A percentile compares a stretch with the other conserved stretches of the same genome.
Evolutionary conservation across 2,888 invertebrate genomes (phyloP).

Genomic region (Andrena trimmerana): DNA sequence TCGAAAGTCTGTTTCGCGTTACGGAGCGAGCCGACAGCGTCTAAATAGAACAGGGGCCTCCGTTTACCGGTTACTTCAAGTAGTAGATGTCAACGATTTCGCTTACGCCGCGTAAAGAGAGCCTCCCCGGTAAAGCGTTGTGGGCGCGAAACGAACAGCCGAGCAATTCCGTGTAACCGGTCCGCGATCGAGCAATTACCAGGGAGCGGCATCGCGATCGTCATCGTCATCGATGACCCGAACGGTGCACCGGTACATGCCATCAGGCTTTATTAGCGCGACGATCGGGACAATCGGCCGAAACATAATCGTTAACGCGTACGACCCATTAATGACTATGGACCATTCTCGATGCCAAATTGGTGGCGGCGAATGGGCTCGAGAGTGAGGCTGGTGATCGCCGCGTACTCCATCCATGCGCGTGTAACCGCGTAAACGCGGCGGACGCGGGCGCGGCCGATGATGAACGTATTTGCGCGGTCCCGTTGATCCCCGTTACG

Average conservation of each 20-base stretch:
- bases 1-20: no score
- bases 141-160: constrained; percentile 9
- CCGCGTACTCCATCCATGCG: constrained; percentile 86
- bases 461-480: constrained; percentile 69
- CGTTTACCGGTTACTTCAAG: no score
- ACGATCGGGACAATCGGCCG: constrained; percentile 83
- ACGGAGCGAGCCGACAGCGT: no score
- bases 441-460: constrained; percentile 45
- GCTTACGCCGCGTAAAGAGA: no score
- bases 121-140: background rate
- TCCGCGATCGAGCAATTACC: constrained; percentile 62
- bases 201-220: constrained; percentile 54
- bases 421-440: constrained; percentile 84
- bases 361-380: constrained; percentile 78
- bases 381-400: constrained; percentile 30
- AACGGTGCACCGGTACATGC: constrained; percentile 44
- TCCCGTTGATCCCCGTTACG: constrained; percentile 71
- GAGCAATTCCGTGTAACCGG: constrained; percentile 23
- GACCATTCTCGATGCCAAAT: constrained; percentile 83
- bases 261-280: constrained; percentile 83
- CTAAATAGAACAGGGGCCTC: no score
- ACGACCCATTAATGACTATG: constrained; percentile 83
- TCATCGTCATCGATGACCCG: constrained; percentile 78
- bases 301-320: constrained; percentile 84
- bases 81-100: no score